Conservation (phyloP, 2,797 vertebrate species). For the Alcedo atthis region DNA sequence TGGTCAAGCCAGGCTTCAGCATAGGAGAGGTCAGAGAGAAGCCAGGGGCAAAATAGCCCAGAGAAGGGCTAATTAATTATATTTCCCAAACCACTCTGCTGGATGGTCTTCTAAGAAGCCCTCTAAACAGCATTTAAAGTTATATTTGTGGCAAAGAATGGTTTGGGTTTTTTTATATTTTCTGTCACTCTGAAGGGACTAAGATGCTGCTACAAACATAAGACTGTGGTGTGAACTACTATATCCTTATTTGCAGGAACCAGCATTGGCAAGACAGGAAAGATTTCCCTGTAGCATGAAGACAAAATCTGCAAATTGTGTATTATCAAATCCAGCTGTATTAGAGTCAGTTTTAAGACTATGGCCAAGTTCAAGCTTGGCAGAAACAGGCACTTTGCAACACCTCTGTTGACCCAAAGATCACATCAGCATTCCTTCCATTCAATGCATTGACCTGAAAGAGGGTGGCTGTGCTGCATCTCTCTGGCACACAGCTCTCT, state of each 20-base stretch:
- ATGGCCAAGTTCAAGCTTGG: not conserved
- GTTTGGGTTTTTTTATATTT: not conserved
- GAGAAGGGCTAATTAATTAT: not conserved
- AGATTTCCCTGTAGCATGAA: not conserved
- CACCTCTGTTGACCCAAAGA: not conserved
- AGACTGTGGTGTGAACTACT: not conserved
- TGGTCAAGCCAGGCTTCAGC: not conserved
- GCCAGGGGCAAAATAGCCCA: not conserved
- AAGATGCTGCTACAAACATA: not conserved
- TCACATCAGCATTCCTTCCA: not conserved
- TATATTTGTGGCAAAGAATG: not conserved
- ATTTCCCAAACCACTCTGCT: not conserved
- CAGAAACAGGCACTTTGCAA: not conserved
- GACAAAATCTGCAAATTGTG: not conserved
- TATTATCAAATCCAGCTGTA: not conserved
- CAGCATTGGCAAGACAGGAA: not conserved
- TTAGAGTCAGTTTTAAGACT: not conserved
- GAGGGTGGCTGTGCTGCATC: accelerated
- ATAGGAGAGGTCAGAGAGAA: not conserved
- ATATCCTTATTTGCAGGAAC: not conserved
- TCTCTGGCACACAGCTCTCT: not conserved
- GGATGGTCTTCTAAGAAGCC: not conserved
- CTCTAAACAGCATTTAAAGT: not conserved
- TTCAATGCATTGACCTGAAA: not conserved
- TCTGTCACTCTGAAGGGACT: not conserved